phyloP scores from a whole-genome alignment of 2,888 invertebrate genomes.

The Celastrina argiolus region DNA sequence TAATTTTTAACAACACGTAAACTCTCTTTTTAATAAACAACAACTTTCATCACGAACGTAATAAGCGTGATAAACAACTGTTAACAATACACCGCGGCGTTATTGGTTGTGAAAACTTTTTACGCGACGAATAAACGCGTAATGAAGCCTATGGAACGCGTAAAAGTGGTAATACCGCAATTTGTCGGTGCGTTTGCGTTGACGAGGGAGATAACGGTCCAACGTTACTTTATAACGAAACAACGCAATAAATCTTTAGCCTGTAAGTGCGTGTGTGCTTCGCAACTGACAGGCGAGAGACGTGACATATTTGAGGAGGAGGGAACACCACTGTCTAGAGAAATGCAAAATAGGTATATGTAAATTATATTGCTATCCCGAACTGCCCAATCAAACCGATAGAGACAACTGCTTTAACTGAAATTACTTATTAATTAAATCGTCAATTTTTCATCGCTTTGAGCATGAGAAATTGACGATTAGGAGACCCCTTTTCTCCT shows the following conservation, averaged over 20 bases:
- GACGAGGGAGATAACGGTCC: slow-evolving; percentile 11
- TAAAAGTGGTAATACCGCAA: slow-evolving; percentile 15
- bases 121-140: slow-evolving; percentile 16
- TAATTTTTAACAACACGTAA: neutral
- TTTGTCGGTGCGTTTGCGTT: slow-evolving; percentile 5
- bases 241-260: neutral
- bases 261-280: neutral
- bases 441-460: too few species aligned
- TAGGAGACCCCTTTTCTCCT: too few species aligned
- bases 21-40: neutral
- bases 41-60: neutral
- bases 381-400: too few species aligned
- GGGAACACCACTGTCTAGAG: too few species aligned
- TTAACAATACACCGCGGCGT: neutral
- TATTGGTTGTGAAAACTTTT: slow-evolving; percentile 11
- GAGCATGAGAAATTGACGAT: too few species aligned
- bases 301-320: neutral
- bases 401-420: too few species aligned
- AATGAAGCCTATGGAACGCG: slow-evolving; percentile 12
- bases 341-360: too few species aligned
- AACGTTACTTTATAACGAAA: neutral
- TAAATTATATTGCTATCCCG: too few species aligned
- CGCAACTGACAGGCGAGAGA: neutral
- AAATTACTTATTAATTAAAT: too few species aligned
- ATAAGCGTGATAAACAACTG: neutral